These are phyloP conservation scores for Leptura quadrifasciata DNA, from an alignment of 2,888 invertebrate genomes.

Conservation along the genomic window DNA sequence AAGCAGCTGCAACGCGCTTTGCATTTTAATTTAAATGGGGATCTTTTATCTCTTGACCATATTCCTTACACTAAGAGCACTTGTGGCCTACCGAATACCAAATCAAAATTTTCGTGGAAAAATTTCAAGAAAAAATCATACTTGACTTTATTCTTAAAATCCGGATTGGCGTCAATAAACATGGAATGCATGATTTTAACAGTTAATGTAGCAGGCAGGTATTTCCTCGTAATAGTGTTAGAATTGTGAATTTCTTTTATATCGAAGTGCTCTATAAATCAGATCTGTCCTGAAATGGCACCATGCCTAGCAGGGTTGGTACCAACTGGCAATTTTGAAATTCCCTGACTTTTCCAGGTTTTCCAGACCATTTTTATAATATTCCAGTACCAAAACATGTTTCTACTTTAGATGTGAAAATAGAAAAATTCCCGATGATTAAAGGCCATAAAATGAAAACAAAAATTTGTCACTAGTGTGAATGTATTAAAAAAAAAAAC, in stretches of 20 bases:
- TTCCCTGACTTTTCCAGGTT: no score
- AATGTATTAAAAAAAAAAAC: no score
- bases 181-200: neutral
- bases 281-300: neutral
- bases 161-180: neutral
- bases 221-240: neutral
- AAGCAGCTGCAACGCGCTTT: neutral
- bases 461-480: no score
- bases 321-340: no score
- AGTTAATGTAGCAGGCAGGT: neutral
- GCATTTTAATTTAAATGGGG: neutral
- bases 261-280: neutral
- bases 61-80: neutral
- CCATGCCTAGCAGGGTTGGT: no score
- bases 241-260: neutral
- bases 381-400: no score
- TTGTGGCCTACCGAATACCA: neutral
- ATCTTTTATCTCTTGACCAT: neutral
- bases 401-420: no score
- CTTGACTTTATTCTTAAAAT: neutral
- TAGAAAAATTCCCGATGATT: no score
- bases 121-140: constrained; percentile 8
- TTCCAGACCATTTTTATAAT: no score
- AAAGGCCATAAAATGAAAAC: no score
- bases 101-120: constrained; percentile 3